These are phyloP conservation scores for Phymanthus crucifer DNA, from an alignment of 92 coral and sea anemone genomes.

Conservation along the genomic window DNA sequence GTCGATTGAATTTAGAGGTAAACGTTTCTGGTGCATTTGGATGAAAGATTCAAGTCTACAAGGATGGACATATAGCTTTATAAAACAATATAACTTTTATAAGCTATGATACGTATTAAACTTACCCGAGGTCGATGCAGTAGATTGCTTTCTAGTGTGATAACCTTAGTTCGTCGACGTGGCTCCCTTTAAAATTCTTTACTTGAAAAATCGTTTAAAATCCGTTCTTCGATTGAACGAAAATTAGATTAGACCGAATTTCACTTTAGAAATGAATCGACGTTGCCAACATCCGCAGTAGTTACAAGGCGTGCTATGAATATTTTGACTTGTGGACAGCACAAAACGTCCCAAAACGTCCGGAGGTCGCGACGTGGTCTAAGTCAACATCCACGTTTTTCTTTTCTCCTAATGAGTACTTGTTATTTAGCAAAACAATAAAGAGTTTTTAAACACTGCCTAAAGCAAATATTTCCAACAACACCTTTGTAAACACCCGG, in stretches of 20 bases:
- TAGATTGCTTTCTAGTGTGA: no score
- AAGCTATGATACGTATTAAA: no score
- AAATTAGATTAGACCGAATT: not conserved
- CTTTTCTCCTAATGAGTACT: not conserved
- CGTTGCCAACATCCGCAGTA: not conserved
- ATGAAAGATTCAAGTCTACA: no score
- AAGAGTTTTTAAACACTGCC: not conserved
- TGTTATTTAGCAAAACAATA: constrained; percentile 3
- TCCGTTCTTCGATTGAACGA: not conserved
- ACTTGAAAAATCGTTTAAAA: not conserved
- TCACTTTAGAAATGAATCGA: not conserved
- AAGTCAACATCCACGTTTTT: not conserved
- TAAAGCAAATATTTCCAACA: not conserved
- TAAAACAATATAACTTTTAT: no score
- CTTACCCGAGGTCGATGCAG: no score
- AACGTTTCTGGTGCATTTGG: no score
- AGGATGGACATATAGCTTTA: no score
- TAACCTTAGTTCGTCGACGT: not conserved
- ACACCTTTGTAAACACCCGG: not conserved
- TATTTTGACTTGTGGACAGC: not conserved
- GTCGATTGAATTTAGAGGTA: no score
- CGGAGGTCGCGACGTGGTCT: not conserved
- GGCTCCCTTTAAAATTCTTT: not conserved
- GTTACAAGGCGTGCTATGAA: not conserved
- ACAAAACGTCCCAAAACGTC: not conserved